Evolutionary conservation across 30 jellyfish, hydroid and myxozoan genomes (phyloP).

Genomic region (Turritopsis rubra): DNA sequence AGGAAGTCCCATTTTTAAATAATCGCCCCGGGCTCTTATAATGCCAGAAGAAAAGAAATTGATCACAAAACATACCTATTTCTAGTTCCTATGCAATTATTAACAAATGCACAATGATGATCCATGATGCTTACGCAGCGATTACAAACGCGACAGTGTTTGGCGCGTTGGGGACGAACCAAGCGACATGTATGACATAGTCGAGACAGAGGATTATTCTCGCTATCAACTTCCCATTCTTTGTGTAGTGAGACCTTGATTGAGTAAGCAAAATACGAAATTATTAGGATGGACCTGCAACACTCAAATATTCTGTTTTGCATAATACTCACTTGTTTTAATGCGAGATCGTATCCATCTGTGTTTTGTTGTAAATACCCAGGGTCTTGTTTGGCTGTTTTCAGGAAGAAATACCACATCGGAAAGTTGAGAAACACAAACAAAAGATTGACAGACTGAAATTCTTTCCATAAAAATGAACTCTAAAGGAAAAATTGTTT

Average conservation of each 20-base stretch:
- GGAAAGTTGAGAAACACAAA: slow-evolving; percentile 45
- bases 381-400: slow-evolving; percentile 63
- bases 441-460: slow-evolving; percentile 37
- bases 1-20: background rate
- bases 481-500: slow-evolving; percentile 35
- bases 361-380: slow-evolving; percentile 67
- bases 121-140: slow-evolving; percentile 82
- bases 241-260: slow-evolving; percentile 83
- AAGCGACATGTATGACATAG: slow-evolving; percentile 95
- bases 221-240: slow-evolving; percentile 83
- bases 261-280: background rate
- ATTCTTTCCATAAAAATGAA: slow-evolving; percentile 43
- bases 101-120: slow-evolving; percentile 78
- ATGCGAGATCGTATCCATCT: slow-evolving; percentile 75
- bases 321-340: slow-evolving; percentile 53
- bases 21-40: too few species aligned
- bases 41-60: too few species aligned
- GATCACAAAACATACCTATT: slow-evolving; percentile 56
- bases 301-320: too few species aligned
- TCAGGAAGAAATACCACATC: slow-evolving; percentile 66
- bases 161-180: slow-evolving; percentile 87
- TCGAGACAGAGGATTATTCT: slow-evolving; percentile 67
- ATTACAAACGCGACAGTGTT: slow-evolving; percentile 80
- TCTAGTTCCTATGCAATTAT: slow-evolving; percentile 86
- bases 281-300: background rate